Base-by-base conservation (phyloP, 2,113 vertebrate genomes). In the Melanocharis versteri region DNA sequence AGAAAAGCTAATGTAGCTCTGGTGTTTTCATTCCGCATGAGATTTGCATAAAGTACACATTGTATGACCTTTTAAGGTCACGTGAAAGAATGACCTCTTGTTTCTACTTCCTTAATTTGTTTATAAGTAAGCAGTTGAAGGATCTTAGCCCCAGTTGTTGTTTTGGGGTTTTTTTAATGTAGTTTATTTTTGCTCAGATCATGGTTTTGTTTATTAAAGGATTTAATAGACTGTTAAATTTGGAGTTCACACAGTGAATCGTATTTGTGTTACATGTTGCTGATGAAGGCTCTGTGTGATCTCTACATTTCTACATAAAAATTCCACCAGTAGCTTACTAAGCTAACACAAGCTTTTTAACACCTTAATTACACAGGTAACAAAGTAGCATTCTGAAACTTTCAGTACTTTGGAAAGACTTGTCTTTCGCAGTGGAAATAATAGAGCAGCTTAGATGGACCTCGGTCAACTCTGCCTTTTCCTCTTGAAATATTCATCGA, bases 401-500 rank as follows among this genome's bases (percentile, higher is more conserved):
- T 58, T 28, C 14, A 10, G 20, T 37, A 4, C 73, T 89, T 85
- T 42, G 45, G 17, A 57, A 85, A 85, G 89, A 72, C 40, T 89
- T 65, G 23, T 77, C 37, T 91, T 87, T 85, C 82, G 79, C 50
- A 8, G 33, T 87, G 78, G 73, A 91, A 91, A 65, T 87, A 91
- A 91, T 28, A 83, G 66, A 65, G 54, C 68, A 45, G 73, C 40
- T 78, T 71, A 82, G 89, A 50, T 57, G 71, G 89, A 77, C 75
- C 80, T 79, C 73, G 62, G 45, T 93, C 73, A 91, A 50, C 84
- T 83, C 75, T 83, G 75, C 78, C 58, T 66, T 83, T 87, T 69
- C 71, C 84, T 96, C 47, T 70, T 96, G 82, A 96, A 96, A 97
- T 97, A 97, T 94, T 96, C 73, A 96, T 96, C 4, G 47, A 66